Base-by-base conservation (phyloP, 2,113 vertebrate species). In the Serilophus lunatus region DNA sequence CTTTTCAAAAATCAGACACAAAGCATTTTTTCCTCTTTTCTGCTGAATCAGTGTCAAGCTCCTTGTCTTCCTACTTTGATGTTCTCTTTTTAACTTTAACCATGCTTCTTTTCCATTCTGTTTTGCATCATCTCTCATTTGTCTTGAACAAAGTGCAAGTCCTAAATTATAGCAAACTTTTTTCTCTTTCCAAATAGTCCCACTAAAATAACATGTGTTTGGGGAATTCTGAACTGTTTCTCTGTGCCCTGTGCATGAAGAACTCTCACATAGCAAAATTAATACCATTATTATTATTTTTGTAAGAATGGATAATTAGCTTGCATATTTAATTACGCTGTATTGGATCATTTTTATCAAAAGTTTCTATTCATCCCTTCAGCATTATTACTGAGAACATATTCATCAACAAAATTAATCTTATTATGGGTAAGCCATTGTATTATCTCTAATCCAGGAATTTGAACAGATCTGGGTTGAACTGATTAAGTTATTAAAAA, bases 91-190 rank as follows among this genome's bases (percentile, higher is more conserved):
- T 83, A 95, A 92, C 64, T 93, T 95, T 40, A 88, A 75, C 92
- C 86, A 80, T 86, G 56, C 50, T 79, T 94, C 86, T 93, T 72
- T 94, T 70, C 88, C 92, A 61, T 88, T 93, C 95, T 96, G 88
- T 82, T 96, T 96, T 92, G 65, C 86, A 94, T 95, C 88, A 86
- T 94, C 86, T 68, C 82, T 86, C 88, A 81, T 95, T 88, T 94
- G 88, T 88, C 85, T 90, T 40, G 64, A 94, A 92, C 88, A 95
- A 97, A 95, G 77, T 86, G 68, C 49, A 47, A 90, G 40, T 78
- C 50, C 88, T 93, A 92, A 96, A 90, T 93, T 83, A 86, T 3
- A 79, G 90, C 60, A 45, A 94, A 92, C 93, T 90, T 92, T 90
- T 93, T 83, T 95, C 82, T 90, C 71, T 69, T 88, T 97, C 96